Evolutionary conservation across 2,888 invertebrate genomes (phyloP).

Genomic region (Azorinus chamasolen): DNA sequence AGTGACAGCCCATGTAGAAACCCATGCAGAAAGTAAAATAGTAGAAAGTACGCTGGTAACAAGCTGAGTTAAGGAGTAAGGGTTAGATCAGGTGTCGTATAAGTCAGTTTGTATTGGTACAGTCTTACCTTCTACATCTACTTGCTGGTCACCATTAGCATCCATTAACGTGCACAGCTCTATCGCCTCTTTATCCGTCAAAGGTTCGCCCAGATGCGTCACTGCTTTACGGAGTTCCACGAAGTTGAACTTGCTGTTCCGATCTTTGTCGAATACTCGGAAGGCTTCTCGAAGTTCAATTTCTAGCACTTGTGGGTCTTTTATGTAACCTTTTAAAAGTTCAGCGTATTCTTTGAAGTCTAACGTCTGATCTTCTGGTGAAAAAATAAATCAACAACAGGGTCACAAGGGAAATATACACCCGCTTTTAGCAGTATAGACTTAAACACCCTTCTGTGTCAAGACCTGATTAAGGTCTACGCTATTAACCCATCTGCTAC

Average conservation of each 20-base stretch:
- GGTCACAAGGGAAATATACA: no score
- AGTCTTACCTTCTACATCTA: constrained; percentile 57
- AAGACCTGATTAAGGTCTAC: no score
- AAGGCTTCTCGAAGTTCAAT: constrained; percentile 63
- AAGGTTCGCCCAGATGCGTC: constrained; percentile 52
- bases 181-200: constrained; percentile 45
- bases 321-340: constrained; percentile 39
- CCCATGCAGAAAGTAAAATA: no score
- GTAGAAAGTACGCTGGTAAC: no score
- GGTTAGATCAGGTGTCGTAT: background rate
- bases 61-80: background rate
- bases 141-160: constrained; percentile 43
- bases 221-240: constrained; percentile 48
- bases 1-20: background rate
- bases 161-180: constrained; percentile 57
- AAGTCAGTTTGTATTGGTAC: background rate
- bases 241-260: constrained; percentile 47
- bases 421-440: no score
- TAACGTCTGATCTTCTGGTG: constrained; percentile 37
- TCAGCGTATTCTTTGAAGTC: constrained; percentile 57
- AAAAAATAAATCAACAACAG: background rate
- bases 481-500: no score
- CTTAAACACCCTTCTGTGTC: no score
- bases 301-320: constrained; percentile 48
- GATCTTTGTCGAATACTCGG: constrained; percentile 49